Evolutionary conservation across 2,888 invertebrate genomes (phyloP).

Genomic region (Drosophila neoperkinsi): DNA sequence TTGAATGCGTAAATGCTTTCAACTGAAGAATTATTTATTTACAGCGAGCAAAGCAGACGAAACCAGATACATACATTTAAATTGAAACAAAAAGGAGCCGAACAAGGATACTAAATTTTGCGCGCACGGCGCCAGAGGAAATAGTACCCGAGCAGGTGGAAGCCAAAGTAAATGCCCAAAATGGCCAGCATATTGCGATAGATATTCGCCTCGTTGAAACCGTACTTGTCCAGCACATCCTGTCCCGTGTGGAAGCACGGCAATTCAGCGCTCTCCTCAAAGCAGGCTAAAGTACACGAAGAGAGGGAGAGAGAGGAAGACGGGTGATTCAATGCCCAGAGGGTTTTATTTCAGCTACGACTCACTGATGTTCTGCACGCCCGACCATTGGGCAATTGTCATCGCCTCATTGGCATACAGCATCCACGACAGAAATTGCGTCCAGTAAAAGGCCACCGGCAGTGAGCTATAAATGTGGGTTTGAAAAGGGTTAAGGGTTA

Average conservation of each 20-base stretch:
- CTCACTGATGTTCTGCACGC: constrained; percentile 86
- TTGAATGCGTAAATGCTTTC: constrained; percentile 16
- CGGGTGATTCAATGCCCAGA: constrained; percentile 7
- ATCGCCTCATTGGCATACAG: constrained; percentile 94
- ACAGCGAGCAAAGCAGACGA: constrained; percentile 32
- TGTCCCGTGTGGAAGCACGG: constrained; percentile 91
- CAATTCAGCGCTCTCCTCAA: constrained; percentile 86
- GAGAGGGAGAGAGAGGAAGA: constrained; percentile 43
- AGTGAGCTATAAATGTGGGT: constrained; percentile 87
- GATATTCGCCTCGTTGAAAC: constrained; percentile 89
- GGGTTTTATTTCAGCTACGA: constrained; percentile 3
- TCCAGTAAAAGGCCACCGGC: constrained; percentile 90
- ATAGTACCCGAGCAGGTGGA: constrained; percentile 90
- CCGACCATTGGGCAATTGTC: constrained; percentile 93
- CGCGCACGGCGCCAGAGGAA: constrained; percentile 89
- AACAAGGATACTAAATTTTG: constrained; percentile 84
- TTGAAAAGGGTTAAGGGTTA: neutral
- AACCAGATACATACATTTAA: constrained; percentile 1
- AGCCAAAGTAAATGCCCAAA: constrained; percentile 88
- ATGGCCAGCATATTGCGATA: constrained; percentile 89
- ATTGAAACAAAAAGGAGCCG: neutral
- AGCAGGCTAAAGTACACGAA: constrained; percentile 87
- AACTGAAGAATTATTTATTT: constrained; percentile 44
- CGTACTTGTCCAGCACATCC: constrained; percentile 90
- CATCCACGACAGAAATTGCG: constrained; percentile 93